Conservation (phyloP, 2,113 vertebrate genomes). For the Poeciliopsis turrubarensis region DNA sequence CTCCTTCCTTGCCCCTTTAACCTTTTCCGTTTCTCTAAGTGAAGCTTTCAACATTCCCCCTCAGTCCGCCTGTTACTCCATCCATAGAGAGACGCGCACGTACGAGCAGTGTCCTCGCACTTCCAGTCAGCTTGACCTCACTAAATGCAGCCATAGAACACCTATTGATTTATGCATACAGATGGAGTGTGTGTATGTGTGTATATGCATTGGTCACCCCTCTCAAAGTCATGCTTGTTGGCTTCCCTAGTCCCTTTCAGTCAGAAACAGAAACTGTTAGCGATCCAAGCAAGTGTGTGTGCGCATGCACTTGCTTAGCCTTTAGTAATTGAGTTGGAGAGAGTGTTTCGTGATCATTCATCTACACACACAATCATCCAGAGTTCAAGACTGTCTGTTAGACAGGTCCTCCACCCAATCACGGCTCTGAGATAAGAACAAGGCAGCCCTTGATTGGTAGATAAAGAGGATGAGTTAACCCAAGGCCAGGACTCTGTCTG, state of each 20-base stretch:
- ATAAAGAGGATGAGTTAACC: conserved; percentile 45
- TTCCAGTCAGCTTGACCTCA: conserved; percentile 65
- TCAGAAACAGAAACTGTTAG: conserved; percentile 34
- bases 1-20: conserved; percentile 17
- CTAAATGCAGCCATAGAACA: conserved; percentile 62
- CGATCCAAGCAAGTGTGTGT: conserved; percentile 7
- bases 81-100: conserved; percentile 13
- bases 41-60: conserved; percentile 48
- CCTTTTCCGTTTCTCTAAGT: conserved; percentile 43
- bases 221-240: conserved; percentile 71
- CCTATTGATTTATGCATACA: conserved; percentile 73
- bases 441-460: conserved; percentile 49
- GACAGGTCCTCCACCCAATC: conserved; percentile 42
- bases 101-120: conserved; percentile 41
- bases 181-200: conserved; percentile 37
- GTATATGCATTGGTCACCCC: conserved; percentile 49
- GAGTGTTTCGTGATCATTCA: conserved; percentile 37
- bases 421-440: conserved; percentile 8
- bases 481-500: conserved; percentile 24
- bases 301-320: conserved; percentile 25
- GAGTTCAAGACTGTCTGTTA: conserved; percentile 33
- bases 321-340: conserved; percentile 64
- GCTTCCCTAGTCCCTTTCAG: conserved; percentile 52
- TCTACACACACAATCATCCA: conserved; percentile 66
- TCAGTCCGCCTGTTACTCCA: conserved; percentile 31